Evolutionary conservation across 1,140 invertebrate species (phyloP), one percentile per base, ranked within the genome.

Genomic region (Apis dorsata): DNA sequence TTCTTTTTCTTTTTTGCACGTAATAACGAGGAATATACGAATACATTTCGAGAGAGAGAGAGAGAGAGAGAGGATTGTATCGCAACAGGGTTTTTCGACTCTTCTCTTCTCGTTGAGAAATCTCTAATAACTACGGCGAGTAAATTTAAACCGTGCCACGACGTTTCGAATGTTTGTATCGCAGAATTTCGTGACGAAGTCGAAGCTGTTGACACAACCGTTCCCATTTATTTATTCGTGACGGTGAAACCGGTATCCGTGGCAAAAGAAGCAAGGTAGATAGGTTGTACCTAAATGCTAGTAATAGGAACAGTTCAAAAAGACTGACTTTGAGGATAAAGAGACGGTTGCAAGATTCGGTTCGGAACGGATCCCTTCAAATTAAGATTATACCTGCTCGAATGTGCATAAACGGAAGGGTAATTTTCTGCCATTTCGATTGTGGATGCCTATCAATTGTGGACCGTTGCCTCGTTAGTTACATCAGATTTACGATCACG

Each of bases 161-260:
- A 28, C 2, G 19, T 5, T 7, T 8, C 34, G 13, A 49, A 34
- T n/a, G 5, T 21, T 3, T 28, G n/a, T 60, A 74, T 76, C n/a
- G 59, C n/a, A 53, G 44, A 65, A 76, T 76, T 76, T 76, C 74
- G 60, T 53, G 10, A n/a, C 74, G 9, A 10, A 44, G 63, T 13
- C n/a, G 55, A 15, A 59, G 17, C 65, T 51, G 34, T 79, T 79
- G 77, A 69, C 80, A 77, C 71, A 19, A 34, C 17, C 72, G 80
- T 69, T 28, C 44, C 73, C 24, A 24, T 24, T 24, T 24, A 69
- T 82, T 82, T 69, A 69, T 69, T 66, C 55, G 80, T 15, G 63
- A 60, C 65, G 63, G 44, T 34, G 80, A 75, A 82, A 80, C 78
- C 78, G 78, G 78, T 80, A 80, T 72, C 28, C 69, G 57, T 53